Conservation (phyloP, 2,113 vertebrate species). For the Cebus imitator region DNA sequence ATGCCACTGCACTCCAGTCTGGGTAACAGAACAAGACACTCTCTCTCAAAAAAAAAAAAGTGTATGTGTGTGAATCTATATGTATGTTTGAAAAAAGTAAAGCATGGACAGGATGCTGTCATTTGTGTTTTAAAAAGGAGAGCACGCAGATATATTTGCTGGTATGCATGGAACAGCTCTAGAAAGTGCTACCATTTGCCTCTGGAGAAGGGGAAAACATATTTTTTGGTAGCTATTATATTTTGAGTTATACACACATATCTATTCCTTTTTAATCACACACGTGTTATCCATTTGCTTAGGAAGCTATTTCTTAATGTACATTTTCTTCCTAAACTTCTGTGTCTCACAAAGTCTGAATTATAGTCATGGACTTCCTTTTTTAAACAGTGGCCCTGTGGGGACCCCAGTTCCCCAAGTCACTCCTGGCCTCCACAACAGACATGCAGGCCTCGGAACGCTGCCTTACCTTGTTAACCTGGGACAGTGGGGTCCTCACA, state of each 20-base stretch:
- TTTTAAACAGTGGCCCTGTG: not conserved
- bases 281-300: not conserved
- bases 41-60: too few relatives aligned
- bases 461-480: conserved; percentile 94
- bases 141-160: not conserved
- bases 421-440: not conserved
- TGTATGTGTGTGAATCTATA: not conserved
- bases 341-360: not conserved
- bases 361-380: too few relatives aligned
- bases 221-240: not conserved
- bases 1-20: too few relatives aligned
- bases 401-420: too few relatives aligned
- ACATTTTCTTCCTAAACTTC: not conserved
- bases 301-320: not conserved
- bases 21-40: too few relatives aligned
- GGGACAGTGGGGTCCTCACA: conserved; percentile 93
- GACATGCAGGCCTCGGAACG: accelerated
- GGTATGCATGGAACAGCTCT: accelerated
- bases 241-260: not conserved
- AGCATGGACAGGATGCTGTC: not conserved
- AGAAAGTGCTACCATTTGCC: not conserved
- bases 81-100: not conserved
- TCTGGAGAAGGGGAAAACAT: not conserved
- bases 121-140: not conserved
- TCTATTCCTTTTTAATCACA: not conserved